Percentiles rank a stretch among this genome's conserved stretches.
phyloP scores from a whole-genome alignment of 1,140 invertebrate genomes.

The Apis mellifera region DNA sequence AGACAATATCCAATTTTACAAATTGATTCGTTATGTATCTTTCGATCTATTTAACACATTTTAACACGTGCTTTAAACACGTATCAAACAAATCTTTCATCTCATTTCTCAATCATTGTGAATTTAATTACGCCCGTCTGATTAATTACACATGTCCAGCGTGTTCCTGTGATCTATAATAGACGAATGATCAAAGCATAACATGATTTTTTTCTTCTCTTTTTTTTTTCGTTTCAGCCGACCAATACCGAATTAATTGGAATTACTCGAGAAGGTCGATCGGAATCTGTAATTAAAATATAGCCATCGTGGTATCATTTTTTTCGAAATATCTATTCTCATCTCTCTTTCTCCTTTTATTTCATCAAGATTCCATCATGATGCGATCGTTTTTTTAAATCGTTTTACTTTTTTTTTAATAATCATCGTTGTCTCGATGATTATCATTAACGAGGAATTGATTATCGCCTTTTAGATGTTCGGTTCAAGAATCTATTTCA shows the following conservation, averaged over 20 bases:
- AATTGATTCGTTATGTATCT: not conserved
- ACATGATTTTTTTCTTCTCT: conserved; percentile 21
- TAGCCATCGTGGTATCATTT: conserved; percentile 1
- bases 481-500: not conserved
- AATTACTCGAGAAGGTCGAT: conserved; percentile 28
- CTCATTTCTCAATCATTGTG: not conserved
- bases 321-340: conserved; percentile 4
- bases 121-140: conserved; percentile 29
- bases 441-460: conserved; percentile 13
- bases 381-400: conserved; percentile 9
- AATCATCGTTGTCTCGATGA: conserved; percentile 15
- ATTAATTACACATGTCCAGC: conserved; percentile 22
- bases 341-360: not conserved
- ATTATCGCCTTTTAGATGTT: not conserved
- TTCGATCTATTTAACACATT: not conserved
- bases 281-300: conserved; percentile 47
- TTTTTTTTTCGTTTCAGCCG: not conserved
- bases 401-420: conserved; percentile 4
- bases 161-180: conserved; percentile 28
- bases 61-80: not conserved
- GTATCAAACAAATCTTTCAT: not conserved
- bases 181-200: conserved; percentile 28
- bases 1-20: not conserved
- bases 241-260: conserved; percentile 41
- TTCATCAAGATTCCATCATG: not conserved